Conservation (phyloP, 2,113 vertebrate species). For the Scomber scombrus region DNA sequence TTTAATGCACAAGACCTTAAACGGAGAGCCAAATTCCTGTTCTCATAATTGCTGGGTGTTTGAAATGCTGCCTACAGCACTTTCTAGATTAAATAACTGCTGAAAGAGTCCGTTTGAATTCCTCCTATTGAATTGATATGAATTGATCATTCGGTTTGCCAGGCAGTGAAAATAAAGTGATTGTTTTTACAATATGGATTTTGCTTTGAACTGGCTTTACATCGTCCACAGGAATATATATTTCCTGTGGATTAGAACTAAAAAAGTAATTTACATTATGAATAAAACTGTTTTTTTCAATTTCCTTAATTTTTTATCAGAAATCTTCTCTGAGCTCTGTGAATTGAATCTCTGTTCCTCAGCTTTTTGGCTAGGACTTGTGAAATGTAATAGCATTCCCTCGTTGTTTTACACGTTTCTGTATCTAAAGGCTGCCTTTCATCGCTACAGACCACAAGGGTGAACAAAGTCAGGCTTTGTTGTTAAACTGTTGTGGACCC, state of each 20-base stretch:
- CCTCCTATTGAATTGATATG: constrained; percentile 59
- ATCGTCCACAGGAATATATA: neutral
- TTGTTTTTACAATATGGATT: constrained; percentile 8
- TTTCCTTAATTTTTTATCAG: constrained; percentile 54
- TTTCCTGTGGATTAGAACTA: neutral
- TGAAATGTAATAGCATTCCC: constrained; percentile 76
- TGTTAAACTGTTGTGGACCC: constrained; percentile 70
- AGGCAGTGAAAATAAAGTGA: constrained; percentile 35
- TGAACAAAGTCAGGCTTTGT: constrained; percentile 79
- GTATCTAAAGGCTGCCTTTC: constrained; percentile 79
- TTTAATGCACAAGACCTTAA: constrained; percentile 77
- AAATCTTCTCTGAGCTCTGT: constrained; percentile 55
- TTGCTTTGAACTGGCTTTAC: constrained; percentile 7
- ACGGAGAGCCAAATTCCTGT: constrained; percentile 67
- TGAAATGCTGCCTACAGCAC: constrained; percentile 69
- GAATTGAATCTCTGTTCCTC: constrained; percentile 67
- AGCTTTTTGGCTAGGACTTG: constrained; percentile 48
- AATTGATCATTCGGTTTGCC: constrained; percentile 57
- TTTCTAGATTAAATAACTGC: constrained; percentile 67
- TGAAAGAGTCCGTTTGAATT: constrained; percentile 56
- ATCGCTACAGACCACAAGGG: constrained; percentile 60
- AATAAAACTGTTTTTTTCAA: constrained; percentile 2
- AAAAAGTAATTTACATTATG: constrained; percentile 6
- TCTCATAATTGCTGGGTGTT: constrained; percentile 75
- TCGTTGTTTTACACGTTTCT: constrained; percentile 77